Base-by-base conservation (phyloP, 2,888 invertebrate genomes). In the Criorhina ranunculi region DNA sequence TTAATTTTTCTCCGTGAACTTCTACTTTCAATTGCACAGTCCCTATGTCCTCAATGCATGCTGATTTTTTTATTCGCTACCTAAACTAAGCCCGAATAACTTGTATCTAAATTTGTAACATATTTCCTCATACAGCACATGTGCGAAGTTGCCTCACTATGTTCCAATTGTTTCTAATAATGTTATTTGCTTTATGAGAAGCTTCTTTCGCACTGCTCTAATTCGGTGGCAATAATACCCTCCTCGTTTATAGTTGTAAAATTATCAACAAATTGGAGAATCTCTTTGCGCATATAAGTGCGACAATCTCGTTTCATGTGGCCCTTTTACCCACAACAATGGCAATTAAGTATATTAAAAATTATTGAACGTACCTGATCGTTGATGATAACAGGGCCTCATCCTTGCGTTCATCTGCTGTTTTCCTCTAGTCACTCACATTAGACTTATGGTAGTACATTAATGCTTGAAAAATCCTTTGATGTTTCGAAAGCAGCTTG, bases 401-500 rank as follows among this genome's bases (percentile, higher is more conserved):
- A 46, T 46, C 64, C 19, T 19, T 64, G 5, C 15, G 5, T n/a
- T 37, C 35, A 46, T 7, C 5, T 6, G 35, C 33, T 4, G 12
- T 29, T 12, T 11, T 31, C 9, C 37, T 44, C 31, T 60, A 31
- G n/a, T 64, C 19, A 35, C 35, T 37, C 5, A 64, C 46, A 49
- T 64, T 19, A 64, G 24, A 0, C 64, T 29, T 2, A 37, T 37
- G 5, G 49, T 12, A 64, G 7, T 9, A 66, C 66, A 35, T 66
- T 24, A 15, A 66, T 37, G 8, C 11, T 66, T 11, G 66, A 37
- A 59, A 73, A 83, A 9, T 83, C 69, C 19, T 29, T 69, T 6
- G 62, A 57, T 24, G 76, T 66, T 40, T 77, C 72, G 53, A 82
- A 82, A 15, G 72, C 77, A 6, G 83, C 83, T 15, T 69, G 35